Conservation (phyloP, 2,113 vertebrate species). For the Heterotilapia buettikoferi region DNA sequence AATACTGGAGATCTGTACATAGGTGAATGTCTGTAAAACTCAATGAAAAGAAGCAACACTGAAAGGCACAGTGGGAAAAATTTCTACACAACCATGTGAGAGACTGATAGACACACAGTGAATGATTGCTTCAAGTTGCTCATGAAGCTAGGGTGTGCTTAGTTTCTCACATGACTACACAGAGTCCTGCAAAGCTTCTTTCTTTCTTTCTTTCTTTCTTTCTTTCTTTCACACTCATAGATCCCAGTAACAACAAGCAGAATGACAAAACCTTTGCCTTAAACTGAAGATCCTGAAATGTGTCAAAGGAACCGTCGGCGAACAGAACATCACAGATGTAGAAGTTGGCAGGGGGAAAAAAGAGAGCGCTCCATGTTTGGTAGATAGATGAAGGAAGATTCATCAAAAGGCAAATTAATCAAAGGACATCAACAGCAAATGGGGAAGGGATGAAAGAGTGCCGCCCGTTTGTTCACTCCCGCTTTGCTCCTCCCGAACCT, state of each 20-base stretch:
- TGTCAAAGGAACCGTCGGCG: background rate
- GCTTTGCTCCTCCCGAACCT: slow-evolving; percentile 55
- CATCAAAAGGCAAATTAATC: slow-evolving; percentile 67
- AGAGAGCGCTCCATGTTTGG: background rate
- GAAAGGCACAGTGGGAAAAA: background rate
- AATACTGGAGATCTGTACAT: background rate
- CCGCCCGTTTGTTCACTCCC: slow-evolving; percentile 59
- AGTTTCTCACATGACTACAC: background rate
- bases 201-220: background rate
- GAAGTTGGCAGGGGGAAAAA: background rate
- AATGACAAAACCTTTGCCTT: background rate
- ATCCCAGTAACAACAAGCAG: background rate
- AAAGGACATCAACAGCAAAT: slow-evolving; percentile 69
- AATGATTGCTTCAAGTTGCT: background rate
- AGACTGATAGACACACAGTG: background rate
- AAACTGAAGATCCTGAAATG: background rate
- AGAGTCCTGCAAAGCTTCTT: background rate
- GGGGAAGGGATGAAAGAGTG: slow-evolving; percentile 58
- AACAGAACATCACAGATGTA: background rate
- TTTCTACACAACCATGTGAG: background rate
- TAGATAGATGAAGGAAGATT: slow-evolving; percentile 25
- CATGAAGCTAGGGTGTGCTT: background rate
- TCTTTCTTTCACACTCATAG: background rate
- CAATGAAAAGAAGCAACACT: background rate
- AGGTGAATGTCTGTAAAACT: background rate